Base-by-base conservation (phyloP, 1,140 invertebrate species). In the Onthophagus taurus region DNA sequence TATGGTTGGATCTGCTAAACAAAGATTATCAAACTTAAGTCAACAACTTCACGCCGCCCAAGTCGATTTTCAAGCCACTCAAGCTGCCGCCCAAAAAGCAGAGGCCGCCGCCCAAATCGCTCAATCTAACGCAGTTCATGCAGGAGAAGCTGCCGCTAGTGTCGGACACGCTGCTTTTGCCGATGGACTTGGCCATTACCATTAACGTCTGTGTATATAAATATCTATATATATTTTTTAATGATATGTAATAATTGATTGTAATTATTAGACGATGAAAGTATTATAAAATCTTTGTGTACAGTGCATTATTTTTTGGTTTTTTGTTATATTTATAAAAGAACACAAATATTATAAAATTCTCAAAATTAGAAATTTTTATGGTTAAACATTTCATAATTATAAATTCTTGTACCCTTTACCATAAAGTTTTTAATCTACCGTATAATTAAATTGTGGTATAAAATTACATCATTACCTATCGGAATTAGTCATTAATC, bases 1-100 rank as follows among this genome's bases (percentile, higher is more conserved):
- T 12, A 41, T 41, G 38, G 38, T 41, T n/a, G 38, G 38, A 1
- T 21, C 38, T 30, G 38, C 38, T 12, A 29, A 41, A 18, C 38
- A 41, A 17, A 26, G 38, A n/a, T n/a, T 41, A 11, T 26, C 38
- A 2, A 9, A 21, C 7, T 21, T 41, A 16, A 26, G 21, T 11
- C 23, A 41, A 41, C 12, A 41, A 30, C 13, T 41, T 12, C 24
- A 26, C 14, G n/a, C 38, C 6, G 38, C 38, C 0, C 38, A 41
- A 17, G 38, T 41, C n/a, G 38, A 41, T 29, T 41, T 13, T 18
- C 38, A 41, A 17, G 38, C 38, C 7, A 41, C 38, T 2, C 38
- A 41, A 29, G 38, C 38, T 16, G 38, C 38, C 3, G 23, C 38
- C 2, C 38, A 41, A 17, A 41, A 29, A 29, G 38, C 38, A 8